Evolutionary conservation across 1,140 invertebrate genomes (phyloP), one percentile per base, ranked within the genome.

Genomic region (Dufourea novaeangliae): DNA sequence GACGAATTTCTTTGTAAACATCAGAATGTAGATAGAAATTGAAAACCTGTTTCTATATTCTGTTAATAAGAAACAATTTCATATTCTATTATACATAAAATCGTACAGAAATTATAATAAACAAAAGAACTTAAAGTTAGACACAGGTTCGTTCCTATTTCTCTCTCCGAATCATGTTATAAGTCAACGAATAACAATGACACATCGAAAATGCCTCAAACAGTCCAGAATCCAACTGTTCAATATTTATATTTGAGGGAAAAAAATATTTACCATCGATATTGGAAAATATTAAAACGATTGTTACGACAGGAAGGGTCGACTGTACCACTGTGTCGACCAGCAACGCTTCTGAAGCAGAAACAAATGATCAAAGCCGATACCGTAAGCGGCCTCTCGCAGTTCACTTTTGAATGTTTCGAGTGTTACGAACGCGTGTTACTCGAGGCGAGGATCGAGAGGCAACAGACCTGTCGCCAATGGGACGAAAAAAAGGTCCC

Each of bases 371-470:
- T 32, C 0, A 20, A 44, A 29, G 1, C 27, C 66, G 64, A 29
- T 46, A 39, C 22, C 39, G 61, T 17, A 14, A 46, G 22, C 17
- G 41, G 54, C 4, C 20, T 66, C 78, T 81, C 34, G 34, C 25
- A 41, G n/a, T 46, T 67, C 46, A 64, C 32, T 73, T 70, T 72
- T 62, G 46, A 14, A 73, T 50, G 44, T 78, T 81, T 39, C 44
- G 34, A 56, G 50, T 25, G 50, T 5, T 1, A 39, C 62, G n/a
- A 44, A 17, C 22, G 27, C 62, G 27, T 46, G 63, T 69, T 68
- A 46, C 54, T 46, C 39, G 29, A 50, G 54, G 63, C 64, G 14
- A 70, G 66, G 41, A 39, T 61, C 66, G 63, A 57, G 12, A 4
- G 20, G 3, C 41, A 27, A 57, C 56, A 62, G 71, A 79, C 50